Base-by-base conservation (phyloP, 1,140 invertebrate genomes). In the Brachionus manjavacas region DNA sequence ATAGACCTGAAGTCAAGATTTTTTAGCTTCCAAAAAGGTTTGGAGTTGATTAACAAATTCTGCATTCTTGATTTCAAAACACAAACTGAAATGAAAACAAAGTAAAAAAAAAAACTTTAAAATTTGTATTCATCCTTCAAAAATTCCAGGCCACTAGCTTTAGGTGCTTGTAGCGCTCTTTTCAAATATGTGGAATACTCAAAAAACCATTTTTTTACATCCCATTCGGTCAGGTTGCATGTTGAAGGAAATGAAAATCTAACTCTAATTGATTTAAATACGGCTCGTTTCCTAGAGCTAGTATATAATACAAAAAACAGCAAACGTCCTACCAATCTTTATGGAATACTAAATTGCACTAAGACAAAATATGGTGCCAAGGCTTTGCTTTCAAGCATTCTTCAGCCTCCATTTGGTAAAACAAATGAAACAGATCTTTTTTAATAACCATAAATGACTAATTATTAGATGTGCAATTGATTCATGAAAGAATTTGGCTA, bases 331-430 rank as follows among this genome's bases (percentile, higher is more conserved):
- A 81, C 11, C 43, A 81, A 81, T 43, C 43, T 81, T 12, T 68
- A 31, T 25, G 39, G 52, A 25, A 64, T 81, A 20, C 11, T 81
- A 6, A 81, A 81, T 81, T 46, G 66, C 20, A 81, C 79, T 16
- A 64, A 6, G 16, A 81, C 79, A 43, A 81, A 81, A 81, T 43
- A 16, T 23, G 79, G 79, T 11, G 16, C 23, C 14, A 60, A 35
- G 9, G 20, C 52, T 12, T 46, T 81, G n/a, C 16, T 39, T 35
- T 64, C 79, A 46, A 81, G 52, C n/a, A 43, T 81, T 25, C 31
- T 81, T 64, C 79, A 81, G 25, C 79, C 79, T n/a, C 52, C 52
- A 11, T 60, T 31, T 28, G 4, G 79, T 81, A 66, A 79, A 31
- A 11, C 25, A 9, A 20, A 8, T 23, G 2, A 14, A 31, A 28